phyloP scores from a whole-genome alignment of 2,888 invertebrate species.

The Branchellion lobata region DNA sequence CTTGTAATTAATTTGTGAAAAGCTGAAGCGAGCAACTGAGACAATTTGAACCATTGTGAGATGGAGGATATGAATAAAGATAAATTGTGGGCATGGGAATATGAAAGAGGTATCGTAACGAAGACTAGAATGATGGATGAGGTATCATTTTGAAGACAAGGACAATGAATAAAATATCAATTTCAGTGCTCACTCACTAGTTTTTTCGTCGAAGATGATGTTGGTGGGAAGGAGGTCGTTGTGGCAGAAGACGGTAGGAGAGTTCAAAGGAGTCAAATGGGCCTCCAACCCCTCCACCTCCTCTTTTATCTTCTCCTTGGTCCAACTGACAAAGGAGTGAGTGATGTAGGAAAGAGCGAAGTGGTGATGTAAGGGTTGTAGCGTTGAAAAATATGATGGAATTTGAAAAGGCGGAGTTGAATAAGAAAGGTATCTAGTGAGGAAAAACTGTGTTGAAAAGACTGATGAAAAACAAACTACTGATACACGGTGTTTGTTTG shows the following conservation, averaged over 20 bases:
- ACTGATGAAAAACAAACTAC: too few species aligned
- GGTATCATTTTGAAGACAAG: not conserved
- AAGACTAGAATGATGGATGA: too few species aligned
- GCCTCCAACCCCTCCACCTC: conserved; percentile 67
- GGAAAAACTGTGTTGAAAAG: too few species aligned
- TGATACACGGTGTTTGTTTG: too few species aligned
- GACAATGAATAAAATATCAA: not conserved
- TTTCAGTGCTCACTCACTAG: conserved; percentile 8
- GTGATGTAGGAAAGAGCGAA: too few species aligned
- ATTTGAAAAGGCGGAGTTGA: too few species aligned
- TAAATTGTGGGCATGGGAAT: not conserved
- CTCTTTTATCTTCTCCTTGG: conserved; percentile 62
- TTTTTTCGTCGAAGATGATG: conserved; percentile 76
- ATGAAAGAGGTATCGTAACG: too few species aligned
- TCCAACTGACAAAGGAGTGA: conserved; percentile 62
- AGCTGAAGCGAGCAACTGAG: too few species aligned
- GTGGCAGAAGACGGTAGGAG: conserved; percentile 82
- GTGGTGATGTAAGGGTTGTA: conserved; percentile 49
- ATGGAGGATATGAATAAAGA: not conserved
- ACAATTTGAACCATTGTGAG: not conserved
- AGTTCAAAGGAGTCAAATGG: conserved; percentile 71
- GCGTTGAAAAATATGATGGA: not conserved
- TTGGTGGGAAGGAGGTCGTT: conserved; percentile 94
- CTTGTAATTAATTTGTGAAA: not conserved
- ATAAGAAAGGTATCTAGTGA: too few species aligned